Evolutionary conservation across 2,888 invertebrate genomes (phyloP).

Genomic region (Drosophila greeni): DNA sequence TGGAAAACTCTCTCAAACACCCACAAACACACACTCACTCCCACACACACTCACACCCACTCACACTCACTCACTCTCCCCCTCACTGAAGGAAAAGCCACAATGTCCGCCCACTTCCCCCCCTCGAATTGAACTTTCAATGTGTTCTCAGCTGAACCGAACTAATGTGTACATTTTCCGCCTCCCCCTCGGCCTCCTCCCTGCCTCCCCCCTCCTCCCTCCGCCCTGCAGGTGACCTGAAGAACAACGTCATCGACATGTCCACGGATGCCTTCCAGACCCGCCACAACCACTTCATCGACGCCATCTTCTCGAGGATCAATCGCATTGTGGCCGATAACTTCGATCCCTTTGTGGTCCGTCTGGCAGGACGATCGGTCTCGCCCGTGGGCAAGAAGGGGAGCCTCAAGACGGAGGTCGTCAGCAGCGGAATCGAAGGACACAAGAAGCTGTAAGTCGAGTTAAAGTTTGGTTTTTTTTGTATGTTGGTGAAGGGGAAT

Average conservation of each 20-base stretch:
- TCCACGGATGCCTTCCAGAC: conserved; percentile 81
- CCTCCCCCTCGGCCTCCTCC: neutral
- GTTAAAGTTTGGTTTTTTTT: too few relatives aligned
- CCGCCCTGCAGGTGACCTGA: conserved; percentile 69
- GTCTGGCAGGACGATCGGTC: conserved; percentile 66
- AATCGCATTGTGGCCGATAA: conserved; percentile 88
- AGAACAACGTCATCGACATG: conserved; percentile 78
- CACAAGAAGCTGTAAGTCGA: conserved; percentile 75
- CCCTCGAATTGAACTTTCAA: conserved; percentile 26
- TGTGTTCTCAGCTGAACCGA: conserved; percentile 34
- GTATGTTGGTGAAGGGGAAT: neutral
- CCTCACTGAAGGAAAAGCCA: conserved; percentile 18
- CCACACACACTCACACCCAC: neutral
- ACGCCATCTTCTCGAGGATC: conserved; percentile 89
- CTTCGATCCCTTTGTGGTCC: conserved; percentile 91
- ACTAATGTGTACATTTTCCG: conserved; percentile 37
- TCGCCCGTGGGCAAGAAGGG: conserved; percentile 44
- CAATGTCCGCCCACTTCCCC: conserved; percentile 19
- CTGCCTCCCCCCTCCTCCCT: neutral
- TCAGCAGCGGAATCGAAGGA: conserved; percentile 45
- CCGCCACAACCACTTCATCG: conserved; percentile 91
- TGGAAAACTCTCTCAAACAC: conserved; percentile 37
- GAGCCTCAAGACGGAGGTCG: conserved; percentile 24
- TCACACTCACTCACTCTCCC: neutral
- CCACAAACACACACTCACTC: conserved; percentile 7